Evolutionary conservation across 1,140 invertebrate species (phyloP), one percentile per base, ranked within the genome.

Genomic region (Hylaeus volcanicus): DNA sequence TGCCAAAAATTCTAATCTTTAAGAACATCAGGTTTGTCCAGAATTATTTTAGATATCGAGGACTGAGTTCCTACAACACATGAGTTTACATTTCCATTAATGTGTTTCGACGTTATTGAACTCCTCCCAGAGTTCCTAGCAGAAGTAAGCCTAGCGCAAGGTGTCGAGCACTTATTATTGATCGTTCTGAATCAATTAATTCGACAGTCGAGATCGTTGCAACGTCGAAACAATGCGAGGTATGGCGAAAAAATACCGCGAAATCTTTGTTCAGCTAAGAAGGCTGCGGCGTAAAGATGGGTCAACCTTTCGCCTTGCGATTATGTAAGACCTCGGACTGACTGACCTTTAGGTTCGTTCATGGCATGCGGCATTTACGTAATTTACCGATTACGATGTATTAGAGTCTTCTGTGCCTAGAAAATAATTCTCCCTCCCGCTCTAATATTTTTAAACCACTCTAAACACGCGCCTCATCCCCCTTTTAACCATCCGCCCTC

Each of bases 341-440:
- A 87, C 82, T 88, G 88, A 88, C 88, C 88, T 88, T 88, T 88
- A 88, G 86, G 84, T 88, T 88, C 87, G 82, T 88, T 88, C 88
- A 88, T 87, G 88, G 88, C 87, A 88, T 88, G 88, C 88, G 88
- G 88, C 88, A 89, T 89, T 89, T 89, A 89, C 88, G 88, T 89
- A 89, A 86, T 89, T 87, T 84, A 88, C 85, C 88, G 87, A 89
- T 89, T 89, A 89, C 88, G 88, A 87, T 88, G 85, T 88, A 89
- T 86, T 85, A 88, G 88, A 88, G 51, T 84, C 81, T 85, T 84
- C 79, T 87, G 60, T 79, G 83, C 74, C 74, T 83, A 80, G 85
- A 85, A 86, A 86, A 88, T 84, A 80, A 78, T 86, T 85, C 87
- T 87, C 56, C 83, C 71, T 82, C 81, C 80, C 84, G 82, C 61